Conservation (phyloP, 2,113 vertebrate species). For the Motacilla alba region DNA sequence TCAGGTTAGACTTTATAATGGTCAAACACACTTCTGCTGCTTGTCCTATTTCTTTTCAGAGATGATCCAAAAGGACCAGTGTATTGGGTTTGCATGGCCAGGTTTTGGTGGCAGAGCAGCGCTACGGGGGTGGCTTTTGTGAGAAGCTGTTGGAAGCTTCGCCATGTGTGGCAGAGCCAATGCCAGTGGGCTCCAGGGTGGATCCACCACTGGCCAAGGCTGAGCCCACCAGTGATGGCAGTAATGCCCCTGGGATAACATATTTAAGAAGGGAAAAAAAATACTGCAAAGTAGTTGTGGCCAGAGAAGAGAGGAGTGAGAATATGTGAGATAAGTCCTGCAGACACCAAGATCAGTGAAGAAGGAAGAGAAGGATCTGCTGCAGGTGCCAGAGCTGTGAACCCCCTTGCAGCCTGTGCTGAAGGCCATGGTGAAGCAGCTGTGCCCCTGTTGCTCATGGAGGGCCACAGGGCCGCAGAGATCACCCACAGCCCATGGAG, state of each 20-base stretch:
- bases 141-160: background rate
- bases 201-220: background rate
- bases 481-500: rapidly evolving
- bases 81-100: background rate
- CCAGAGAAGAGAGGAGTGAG: background rate
- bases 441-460: background rate
- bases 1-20: background rate
- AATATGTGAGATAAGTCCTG: background rate
- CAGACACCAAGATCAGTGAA: background rate
- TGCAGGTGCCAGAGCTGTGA: background rate
- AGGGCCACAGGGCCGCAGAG: background rate
- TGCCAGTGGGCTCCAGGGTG: background rate
- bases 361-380: background rate
- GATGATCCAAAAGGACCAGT: background rate
- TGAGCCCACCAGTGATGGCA: background rate
- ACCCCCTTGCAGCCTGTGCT: background rate
- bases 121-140: background rate
- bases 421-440: background rate
- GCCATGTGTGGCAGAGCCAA: background rate
- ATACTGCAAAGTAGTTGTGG: background rate
- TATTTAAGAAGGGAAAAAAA: background rate
- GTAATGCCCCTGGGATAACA: background rate
- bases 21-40: background rate
- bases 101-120: background rate
- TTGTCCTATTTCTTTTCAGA: background rate